phyloP scores from a whole-genome alignment of 2,113 vertebrate genomes.

The Neotragus moschatus region DNA sequence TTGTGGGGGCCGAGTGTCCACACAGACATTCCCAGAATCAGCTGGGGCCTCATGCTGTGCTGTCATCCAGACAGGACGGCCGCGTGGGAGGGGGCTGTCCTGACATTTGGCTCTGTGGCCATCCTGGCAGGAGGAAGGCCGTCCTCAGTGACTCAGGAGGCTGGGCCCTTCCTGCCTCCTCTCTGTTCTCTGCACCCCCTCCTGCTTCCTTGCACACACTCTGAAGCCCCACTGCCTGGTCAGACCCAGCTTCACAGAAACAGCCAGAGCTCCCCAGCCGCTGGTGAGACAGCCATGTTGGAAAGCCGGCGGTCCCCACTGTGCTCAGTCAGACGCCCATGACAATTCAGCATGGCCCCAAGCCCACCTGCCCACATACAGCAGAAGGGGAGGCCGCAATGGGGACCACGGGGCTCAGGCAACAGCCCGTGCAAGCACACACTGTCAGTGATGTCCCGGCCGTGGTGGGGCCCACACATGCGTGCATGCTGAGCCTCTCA shows the following conservation, averaged over 20 bases:
- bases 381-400: not conserved
- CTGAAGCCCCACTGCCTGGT: not conserved
- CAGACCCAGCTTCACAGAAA: not conserved
- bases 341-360: not conserved
- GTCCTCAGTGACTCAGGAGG: not conserved
- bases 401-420: accelerated
- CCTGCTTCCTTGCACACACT: accelerated
- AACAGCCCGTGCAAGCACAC: not conserved
- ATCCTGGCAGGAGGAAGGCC: accelerated
- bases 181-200: not conserved
- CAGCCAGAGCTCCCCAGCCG: not conserved
- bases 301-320: not conserved
- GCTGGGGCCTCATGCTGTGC: not conserved
- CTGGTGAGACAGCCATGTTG: accelerated
- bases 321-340: accelerated
- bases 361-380: not conserved
- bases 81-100: not conserved
- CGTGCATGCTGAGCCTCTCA: not conserved
- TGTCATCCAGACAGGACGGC: not conserved
- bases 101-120: not conserved
- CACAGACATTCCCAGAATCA: not conserved
- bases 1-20: not conserved
- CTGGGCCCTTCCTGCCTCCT: not conserved
- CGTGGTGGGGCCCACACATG: accelerated
- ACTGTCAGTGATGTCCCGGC: accelerated